Percentiles rank a stretch among this genome's conserved stretches.
Evolutionary conservation across 1,140 invertebrate genomes (phyloP).

Genomic region (Armadillidium nasatum): DNA sequence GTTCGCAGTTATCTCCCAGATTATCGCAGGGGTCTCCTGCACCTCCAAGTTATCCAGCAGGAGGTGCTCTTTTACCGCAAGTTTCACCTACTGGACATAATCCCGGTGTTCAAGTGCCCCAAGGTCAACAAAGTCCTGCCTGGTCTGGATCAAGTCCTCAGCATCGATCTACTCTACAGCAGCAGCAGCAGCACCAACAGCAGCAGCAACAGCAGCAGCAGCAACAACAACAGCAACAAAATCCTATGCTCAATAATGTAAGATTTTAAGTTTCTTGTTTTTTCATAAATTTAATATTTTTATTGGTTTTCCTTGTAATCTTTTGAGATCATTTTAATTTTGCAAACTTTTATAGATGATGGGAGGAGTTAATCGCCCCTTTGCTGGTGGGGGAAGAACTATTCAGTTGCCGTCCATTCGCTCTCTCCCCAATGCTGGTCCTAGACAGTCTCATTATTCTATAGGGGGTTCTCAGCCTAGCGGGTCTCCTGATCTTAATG

Average conservation of each 20-base stretch:
- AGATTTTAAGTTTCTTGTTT: neutral
- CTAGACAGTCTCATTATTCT: neutral
- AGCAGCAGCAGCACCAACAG: neutral
- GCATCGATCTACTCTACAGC: neutral
- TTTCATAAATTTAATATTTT: too few relatives aligned
- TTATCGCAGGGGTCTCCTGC: conserved; percentile 2
- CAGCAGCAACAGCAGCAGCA: neutral
- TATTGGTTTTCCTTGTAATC: too few relatives aligned
- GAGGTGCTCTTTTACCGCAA: neutral
- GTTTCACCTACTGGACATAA: neutral
- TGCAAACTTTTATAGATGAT: neutral
- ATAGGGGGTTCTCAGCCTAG: neutral
- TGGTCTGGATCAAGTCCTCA: neutral
- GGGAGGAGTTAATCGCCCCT: neutral
- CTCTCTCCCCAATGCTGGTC: neutral
- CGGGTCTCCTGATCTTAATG: neutral
- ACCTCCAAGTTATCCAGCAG: neutral
- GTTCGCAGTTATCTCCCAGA: conserved; percentile 1
- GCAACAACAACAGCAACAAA: neutral
- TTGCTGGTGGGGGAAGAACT: neutral
- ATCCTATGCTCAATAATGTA: conserved; percentile 7
- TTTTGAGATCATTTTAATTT: too few relatives aligned
- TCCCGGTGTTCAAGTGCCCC: neutral
- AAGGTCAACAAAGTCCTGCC: neutral
- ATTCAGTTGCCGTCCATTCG: neutral